Conservation (phyloP, 2,113 vertebrate species). For the Tetraodon nigroviridis region DNA sequence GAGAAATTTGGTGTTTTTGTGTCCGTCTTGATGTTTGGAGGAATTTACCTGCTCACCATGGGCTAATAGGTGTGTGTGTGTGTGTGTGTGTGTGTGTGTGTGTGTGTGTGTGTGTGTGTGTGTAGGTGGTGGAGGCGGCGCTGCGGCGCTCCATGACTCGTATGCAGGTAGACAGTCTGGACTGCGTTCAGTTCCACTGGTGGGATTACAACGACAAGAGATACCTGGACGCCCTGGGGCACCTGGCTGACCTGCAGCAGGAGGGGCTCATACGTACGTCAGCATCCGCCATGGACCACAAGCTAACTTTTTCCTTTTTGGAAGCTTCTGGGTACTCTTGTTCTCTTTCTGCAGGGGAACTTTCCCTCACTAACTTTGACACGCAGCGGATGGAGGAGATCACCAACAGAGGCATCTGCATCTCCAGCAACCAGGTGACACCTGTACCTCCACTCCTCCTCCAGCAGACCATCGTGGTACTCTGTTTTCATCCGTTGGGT, state of each 20-base stretch:
- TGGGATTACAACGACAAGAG: constrained; percentile 59
- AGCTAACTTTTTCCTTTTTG: background rate
- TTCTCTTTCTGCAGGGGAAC: constrained; percentile 36
- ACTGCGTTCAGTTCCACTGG: constrained; percentile 66
- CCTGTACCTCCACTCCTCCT: background rate
- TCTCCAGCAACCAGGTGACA: constrained; percentile 63
- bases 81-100: background rate
- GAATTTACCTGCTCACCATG: too few relatives aligned
- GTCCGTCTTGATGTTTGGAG: too few relatives aligned
- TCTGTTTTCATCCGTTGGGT: background rate
- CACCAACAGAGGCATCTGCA: constrained; percentile 46
- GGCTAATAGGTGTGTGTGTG: background rate
- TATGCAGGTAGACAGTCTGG: constrained; percentile 53
- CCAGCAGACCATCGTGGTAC: background rate
- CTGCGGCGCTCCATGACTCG: constrained; percentile 39
- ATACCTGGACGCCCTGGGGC: constrained; percentile 56
- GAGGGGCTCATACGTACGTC: constrained; percentile 52
- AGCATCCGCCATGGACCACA: background rate
- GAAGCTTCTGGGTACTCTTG: background rate
- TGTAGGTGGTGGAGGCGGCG: constrained; percentile 51
- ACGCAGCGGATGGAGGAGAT: constrained; percentile 57
- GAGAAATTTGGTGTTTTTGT: too few relatives aligned
- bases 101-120: constrained; percentile 29
- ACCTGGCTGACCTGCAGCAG: constrained; percentile 57
- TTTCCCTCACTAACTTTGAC: constrained; percentile 62